Base-by-base conservation (phyloP, 2,888 invertebrate genomes). In the Callinectes sapidus region DNA sequence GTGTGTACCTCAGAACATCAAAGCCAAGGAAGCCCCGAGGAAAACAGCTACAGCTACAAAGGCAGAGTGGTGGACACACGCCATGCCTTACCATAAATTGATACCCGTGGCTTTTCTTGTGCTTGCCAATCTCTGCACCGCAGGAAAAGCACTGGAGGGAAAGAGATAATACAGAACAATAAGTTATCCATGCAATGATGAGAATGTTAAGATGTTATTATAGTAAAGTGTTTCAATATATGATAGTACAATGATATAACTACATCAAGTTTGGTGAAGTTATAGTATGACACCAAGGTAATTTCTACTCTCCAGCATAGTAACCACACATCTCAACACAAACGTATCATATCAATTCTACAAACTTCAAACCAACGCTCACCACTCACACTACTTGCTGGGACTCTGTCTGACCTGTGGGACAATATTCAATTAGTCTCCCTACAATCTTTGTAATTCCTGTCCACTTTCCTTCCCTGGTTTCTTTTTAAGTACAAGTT, bases 121-220 rank as follows among this genome's bases (percentile, higher is more conserved):
- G 99, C 94, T 97, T 96, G 94, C 98, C 99, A 95, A 98, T 98
- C 97, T 99, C 98, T 94, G 98, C 98, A 93, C 99, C 99, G 95
- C 97, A 97, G 54, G 98, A 97, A 96, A 98, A 99, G 96, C 99
- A 99, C 98, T 99, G 96, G 94, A 23, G 23, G 61, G 28, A 71
- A 28, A 71, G 8, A 71, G 28, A 71, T 6, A 71, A 71, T 71
- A 71, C 8, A 71, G 13, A 8, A 1, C 71, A 10, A 71, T n/a
- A 71, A 71, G 71, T 71, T 8, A 71, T 28, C n/a, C n/a, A 71
- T 23, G 2, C 6, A 81, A 81, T 35, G 35, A 81, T 32, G 35
- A 28, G 28, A 71, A 28, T 39, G 28, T n/a, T 3, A 6, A 13
- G n/a, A 71, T 71, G 28, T n/a, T n/a, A 71, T 71, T 28, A 71